Percentiles rank a stretch among this genome's conserved stretches.
Evolutionary conservation across 2,113 vertebrate genomes (phyloP).

Genomic region (Cheirogaleus medius): DNA sequence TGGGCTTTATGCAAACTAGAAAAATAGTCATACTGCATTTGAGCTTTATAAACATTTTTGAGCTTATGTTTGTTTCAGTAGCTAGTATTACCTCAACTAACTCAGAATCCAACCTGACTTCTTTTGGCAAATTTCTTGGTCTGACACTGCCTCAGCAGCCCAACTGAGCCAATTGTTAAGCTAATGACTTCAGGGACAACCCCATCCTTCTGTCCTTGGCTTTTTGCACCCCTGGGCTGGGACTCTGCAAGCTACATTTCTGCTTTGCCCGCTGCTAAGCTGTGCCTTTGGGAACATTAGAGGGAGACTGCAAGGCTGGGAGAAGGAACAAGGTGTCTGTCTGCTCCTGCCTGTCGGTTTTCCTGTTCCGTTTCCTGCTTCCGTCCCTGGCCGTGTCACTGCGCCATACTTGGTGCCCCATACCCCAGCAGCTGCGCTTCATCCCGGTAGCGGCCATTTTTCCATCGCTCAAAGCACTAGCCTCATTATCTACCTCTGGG

Average conservation of each 20-base stretch:
- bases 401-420: neutral
- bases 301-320: neutral
- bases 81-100: neutral
- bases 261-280: neutral
- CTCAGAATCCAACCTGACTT: constrained; percentile 19
- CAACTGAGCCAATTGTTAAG: neutral
- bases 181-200: neutral
- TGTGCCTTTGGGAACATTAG: neutral
- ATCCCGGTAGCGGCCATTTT: neutral
- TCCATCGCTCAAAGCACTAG: neutral
- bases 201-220: neutral
- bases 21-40: neutral
- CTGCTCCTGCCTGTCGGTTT: neutral
- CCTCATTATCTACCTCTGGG: neutral
- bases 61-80: neutral
- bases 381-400: neutral
- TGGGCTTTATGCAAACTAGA: neutral
- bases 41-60: neutral
- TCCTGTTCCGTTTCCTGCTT: neutral
- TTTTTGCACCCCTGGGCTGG: neutral
- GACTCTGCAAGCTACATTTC: neutral
- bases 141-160: neutral
- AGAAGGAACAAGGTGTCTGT: neutral
- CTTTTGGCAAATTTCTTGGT: neutral
- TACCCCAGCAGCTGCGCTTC: neutral